phyloP scores from a whole-genome alignment of 2,797 vertebrate genomes.

The Lophotriccus pileatus region DNA sequence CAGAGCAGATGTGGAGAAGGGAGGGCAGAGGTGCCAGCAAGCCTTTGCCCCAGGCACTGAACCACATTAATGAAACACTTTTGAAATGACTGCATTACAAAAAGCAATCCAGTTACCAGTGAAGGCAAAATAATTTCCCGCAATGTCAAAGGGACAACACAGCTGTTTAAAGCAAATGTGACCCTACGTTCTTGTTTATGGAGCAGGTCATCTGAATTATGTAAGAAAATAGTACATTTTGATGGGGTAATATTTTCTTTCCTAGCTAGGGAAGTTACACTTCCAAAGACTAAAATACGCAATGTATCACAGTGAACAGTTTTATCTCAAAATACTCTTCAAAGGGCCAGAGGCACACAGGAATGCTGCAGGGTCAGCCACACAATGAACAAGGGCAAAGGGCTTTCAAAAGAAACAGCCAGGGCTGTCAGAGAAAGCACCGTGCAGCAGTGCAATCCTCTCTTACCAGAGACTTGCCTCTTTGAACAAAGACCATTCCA shows the following conservation, averaged over 20 bases:
- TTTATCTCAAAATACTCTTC: background rate
- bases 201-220: background rate
- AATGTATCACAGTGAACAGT: background rate
- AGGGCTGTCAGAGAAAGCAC: background rate
- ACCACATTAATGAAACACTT: background rate
- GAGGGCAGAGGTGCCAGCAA: background rate
- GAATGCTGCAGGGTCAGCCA: background rate
- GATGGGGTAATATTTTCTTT: background rate
- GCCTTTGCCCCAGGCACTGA: background rate
- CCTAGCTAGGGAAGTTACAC: background rate
- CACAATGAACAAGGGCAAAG: background rate
- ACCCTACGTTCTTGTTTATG: background rate
- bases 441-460: background rate
- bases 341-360: background rate
- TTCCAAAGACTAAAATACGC: background rate
- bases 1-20: background rate
- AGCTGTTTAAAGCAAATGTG: background rate
- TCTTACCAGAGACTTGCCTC: background rate
- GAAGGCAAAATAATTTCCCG: background rate
- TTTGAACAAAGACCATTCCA: background rate
- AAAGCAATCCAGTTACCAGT: background rate
- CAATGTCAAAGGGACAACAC: background rate
- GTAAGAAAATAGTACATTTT: background rate
- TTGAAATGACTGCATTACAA: background rate
- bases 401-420: background rate